Evolutionary conservation across 2,888 invertebrate species (phyloP).

Genomic region (Drosophila recens): DNA sequence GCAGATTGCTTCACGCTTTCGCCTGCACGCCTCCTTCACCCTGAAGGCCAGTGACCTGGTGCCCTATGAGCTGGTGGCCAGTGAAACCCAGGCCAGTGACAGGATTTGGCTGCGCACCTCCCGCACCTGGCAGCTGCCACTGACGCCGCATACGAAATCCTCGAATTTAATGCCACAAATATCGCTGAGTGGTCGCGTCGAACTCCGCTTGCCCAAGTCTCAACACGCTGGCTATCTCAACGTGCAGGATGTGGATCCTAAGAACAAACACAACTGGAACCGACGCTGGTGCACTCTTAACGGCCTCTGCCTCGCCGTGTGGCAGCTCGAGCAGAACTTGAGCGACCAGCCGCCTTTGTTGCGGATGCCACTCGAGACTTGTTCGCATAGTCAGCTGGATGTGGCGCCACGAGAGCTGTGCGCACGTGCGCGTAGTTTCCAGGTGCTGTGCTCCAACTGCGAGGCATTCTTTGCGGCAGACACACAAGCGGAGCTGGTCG

Average conservation of each 20-base stretch:
- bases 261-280: constrained; percentile 86
- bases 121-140: constrained; percentile 61
- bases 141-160: constrained; percentile 67
- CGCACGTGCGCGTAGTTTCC: constrained; percentile 84
- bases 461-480: constrained; percentile 85
- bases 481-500: constrained; percentile 84
- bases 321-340: constrained; percentile 86
- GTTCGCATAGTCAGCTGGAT: constrained; percentile 73
- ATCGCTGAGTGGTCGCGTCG: constrained; percentile 73
- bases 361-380: constrained; percentile 83
- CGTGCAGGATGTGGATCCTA: constrained; percentile 85
- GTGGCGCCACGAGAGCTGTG: constrained; percentile 85
- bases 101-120: constrained; percentile 76
- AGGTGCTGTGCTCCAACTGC: constrained; percentile 63
- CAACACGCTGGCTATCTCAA: constrained; percentile 86
- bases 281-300: constrained; percentile 87
- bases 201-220: constrained; percentile 72
- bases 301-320: constrained; percentile 85
- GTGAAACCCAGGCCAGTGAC: constrained; percentile 50
- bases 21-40: constrained; percentile 81
- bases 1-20: constrained; percentile 83
- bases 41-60: constrained; percentile 71
- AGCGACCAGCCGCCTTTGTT: constrained; percentile 82
- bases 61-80: constrained; percentile 75
- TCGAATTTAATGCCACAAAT: constrained; percentile 78